Conservation (phyloP, 2,888 invertebrate species). For the Heliconius aoede region DNA sequence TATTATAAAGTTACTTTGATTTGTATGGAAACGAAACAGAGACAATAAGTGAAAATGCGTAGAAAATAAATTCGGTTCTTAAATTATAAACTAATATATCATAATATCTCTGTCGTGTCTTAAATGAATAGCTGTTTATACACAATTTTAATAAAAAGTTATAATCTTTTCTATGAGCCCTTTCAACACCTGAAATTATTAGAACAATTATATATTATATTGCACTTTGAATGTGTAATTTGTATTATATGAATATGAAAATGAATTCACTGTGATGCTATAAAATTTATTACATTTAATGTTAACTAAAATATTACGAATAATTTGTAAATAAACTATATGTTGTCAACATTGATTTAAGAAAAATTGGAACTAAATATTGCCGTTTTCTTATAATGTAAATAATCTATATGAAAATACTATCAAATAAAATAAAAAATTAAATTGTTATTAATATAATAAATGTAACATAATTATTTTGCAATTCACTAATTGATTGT, state of each 20-base stretch:
- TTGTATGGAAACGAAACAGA: conserved; percentile 48
- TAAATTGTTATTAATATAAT: conserved; percentile 39
- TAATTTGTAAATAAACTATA: conserved; percentile 50
- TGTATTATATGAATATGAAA: conserved; percentile 48
- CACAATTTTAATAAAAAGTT: conserved; percentile 25
- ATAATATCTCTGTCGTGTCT: conserved; percentile 30
- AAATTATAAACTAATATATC: conserved; percentile 4
- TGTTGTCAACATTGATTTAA: conserved; percentile 52
- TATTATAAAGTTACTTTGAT: neutral
- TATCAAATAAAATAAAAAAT: conserved; percentile 40
- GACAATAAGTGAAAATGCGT: conserved; percentile 54
- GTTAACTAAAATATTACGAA: conserved; percentile 53
- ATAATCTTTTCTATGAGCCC: conserved; percentile 30
- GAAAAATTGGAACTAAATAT: conserved; percentile 52
- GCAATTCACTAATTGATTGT: conserved; percentile 40
- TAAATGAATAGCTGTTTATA: conserved; percentile 19
- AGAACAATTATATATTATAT: conserved; percentile 44
- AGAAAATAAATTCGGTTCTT: conserved; percentile 30
- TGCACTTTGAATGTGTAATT: conserved; percentile 42
- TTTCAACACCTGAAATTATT: conserved; percentile 32
- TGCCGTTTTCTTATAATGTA: conserved; percentile 53
- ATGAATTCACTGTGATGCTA: conserved; percentile 82
- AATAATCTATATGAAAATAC: conserved; percentile 46
- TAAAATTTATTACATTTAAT: conserved; percentile 64
- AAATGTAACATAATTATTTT: conserved; percentile 41